Conservation (phyloP, 2,888 invertebrate genomes). For the Pachymerium ferrugineum region DNA sequence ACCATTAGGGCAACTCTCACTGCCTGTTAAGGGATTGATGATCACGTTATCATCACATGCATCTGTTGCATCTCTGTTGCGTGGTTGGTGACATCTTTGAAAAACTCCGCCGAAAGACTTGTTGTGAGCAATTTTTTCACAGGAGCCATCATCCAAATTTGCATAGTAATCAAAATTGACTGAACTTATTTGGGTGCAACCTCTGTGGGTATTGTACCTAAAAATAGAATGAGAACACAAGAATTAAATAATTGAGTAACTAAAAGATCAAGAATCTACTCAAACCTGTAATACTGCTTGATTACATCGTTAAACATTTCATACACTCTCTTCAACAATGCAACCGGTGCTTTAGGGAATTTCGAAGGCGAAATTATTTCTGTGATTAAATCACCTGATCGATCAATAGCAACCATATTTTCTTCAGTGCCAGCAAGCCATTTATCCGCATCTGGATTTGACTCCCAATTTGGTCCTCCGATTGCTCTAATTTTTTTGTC, state of each 20-base stretch:
- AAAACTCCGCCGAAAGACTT: neutral
- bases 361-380: neutral
- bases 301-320: neutral
- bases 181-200: neutral
- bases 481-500: neutral
- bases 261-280: neutral
- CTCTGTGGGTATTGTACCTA: neutral
- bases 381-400: neutral
- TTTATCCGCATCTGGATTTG: neutral
- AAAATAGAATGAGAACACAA: too few species aligned
- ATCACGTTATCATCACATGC: neutral
- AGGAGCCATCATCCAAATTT: neutral
- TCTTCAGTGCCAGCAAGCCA: neutral
- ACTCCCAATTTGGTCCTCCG: neutral
- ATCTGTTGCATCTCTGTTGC: neutral
- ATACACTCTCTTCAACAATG: neutral
- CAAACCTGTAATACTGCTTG: neutral
- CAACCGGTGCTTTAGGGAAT: neutral
- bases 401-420: neutral
- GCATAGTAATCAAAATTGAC: neutral
- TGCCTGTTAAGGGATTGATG: neutral
- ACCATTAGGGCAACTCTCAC: neutral
- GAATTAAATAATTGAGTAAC: too few species aligned
- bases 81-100: neutral
- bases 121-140: neutral